Evolutionary conservation across 2,888 invertebrate genomes (phyloP), one percentile per base, ranked within the genome.

Genomic region (Apamea epomidion): DNA sequence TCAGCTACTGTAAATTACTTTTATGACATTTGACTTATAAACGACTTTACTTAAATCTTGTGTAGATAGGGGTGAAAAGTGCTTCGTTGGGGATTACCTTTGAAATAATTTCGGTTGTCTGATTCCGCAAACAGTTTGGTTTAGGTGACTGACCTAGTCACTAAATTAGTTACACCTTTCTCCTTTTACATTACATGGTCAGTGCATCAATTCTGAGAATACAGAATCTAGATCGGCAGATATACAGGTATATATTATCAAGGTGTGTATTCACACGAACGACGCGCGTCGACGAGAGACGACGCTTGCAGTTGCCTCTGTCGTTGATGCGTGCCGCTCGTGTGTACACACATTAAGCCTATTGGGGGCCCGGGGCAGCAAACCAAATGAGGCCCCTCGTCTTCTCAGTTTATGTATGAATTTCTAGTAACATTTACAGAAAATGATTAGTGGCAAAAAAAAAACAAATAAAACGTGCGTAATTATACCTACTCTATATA

Each of bases 91-190:
- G 45, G 25, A 70, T 81, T 69, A 32, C 10, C 48, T 72, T 68
- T 69, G 45, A 58, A 37, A 32, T 75, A 65, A 64, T 69, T 74
- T 81, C 69, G 54, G 64, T 32, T n/a, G n/a, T 81, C 25, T 69
- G 25, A 74, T 68, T 21, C 21, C 67, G 29, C 14, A 37, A 32
- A 58, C 42, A 54, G 62, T 74, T 81, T 69, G 14, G 29, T 74
- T 64, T 29, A 48, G 37, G 81, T 81, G 81, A 74, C 62, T 74
- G 58, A 81, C 74, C 74, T 81, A 81, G 74, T 64, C 74, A 81
- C 3, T 32, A 32, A 64, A 48, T 42, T 48, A 54, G 16, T 45
- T 81, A 81, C 81, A 81, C 81, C 81, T 81, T 80, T 80, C 80
- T 80, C 80, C 12, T 58, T 58, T n/a, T 58, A 58, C 29, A 25